Conservation (phyloP, 37 sponge, comb jelly and placozoan species). For the Eunapius fragilis region DNA sequence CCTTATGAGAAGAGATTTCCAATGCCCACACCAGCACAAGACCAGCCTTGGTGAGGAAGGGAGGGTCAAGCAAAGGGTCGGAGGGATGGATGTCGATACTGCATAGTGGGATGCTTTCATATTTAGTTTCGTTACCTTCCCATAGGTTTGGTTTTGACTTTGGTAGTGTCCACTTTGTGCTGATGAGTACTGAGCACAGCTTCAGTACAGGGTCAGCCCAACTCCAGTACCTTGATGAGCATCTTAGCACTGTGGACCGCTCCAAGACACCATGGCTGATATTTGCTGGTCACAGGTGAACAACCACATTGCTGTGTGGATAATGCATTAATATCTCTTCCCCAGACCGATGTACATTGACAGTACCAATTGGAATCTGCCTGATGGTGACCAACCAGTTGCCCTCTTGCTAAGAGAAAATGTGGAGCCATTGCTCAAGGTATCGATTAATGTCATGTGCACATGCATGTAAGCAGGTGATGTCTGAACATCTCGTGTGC, state of each 20-base stretch:
- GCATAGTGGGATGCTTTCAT: no score
- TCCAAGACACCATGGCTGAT: conserved; percentile 78
- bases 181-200: conserved; percentile 84
- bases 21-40: conserved; percentile 65
- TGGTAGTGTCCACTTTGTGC: conserved; percentile 72
- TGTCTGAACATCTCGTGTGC: no score
- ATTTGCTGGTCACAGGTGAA: conserved; percentile 78
- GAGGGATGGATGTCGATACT: no score
- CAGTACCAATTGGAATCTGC: conserved; percentile 24
- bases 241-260: conserved; percentile 66
- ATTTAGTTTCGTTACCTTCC: no score
- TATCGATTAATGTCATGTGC: background rate
- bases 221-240: no score
- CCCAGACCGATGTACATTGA: conserved; percentile 81
- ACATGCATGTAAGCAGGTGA: no score
- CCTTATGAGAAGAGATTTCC: conserved; percentile 68
- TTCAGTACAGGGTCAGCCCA: no score
- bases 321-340: no score
- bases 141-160: conserved; percentile 76
- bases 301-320: background rate
- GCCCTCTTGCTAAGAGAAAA: conserved; percentile 29
- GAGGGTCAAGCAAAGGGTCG: no score
- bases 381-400: conserved; percentile 21
- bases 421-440: conserved; percentile 64
- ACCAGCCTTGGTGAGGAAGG: conserved; percentile 64